A percentile compares a stretch with the other conserved stretches of the same genome.
Evolutionary conservation across 2,797 vertebrate species (phyloP).

Genomic region (Gambusia yucatana): DNA sequence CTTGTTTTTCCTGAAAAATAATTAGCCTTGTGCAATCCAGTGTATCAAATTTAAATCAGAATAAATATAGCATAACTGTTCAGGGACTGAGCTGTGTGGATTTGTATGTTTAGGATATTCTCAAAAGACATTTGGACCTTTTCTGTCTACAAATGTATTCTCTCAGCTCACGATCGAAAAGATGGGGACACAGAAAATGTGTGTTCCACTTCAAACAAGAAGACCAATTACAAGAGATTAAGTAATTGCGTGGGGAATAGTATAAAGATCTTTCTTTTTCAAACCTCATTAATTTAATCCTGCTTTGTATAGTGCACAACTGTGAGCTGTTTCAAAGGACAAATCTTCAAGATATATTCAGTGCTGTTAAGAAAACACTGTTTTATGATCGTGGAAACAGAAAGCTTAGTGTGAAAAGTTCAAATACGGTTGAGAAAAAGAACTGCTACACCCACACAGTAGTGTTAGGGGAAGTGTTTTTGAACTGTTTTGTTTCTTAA

Average conservation of each 20-base stretch:
- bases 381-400: conserved; percentile 18
- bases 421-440: conserved; percentile 20
- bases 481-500: conserved; percentile 37
- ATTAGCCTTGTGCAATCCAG: conserved; percentile 49
- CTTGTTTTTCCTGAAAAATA: conserved; percentile 54
- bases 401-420: conserved; percentile 21
- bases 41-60: conserved; percentile 54
- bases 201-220: conserved; percentile 64
- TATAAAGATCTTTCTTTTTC: conserved; percentile 61
- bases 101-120: conserved; percentile 46
- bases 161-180: conserved; percentile 38
- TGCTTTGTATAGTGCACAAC: conserved; percentile 35
- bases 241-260: conserved; percentile 66
- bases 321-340: conserved; percentile 48
- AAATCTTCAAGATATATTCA: conserved; percentile 49
- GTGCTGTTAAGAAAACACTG: conserved; percentile 37
- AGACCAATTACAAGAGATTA: conserved; percentile 75
- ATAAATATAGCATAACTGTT: conserved; percentile 47
- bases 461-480: conserved; percentile 30
- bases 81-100: conserved; percentile 27
- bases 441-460: conserved; percentile 21
- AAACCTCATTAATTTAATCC: conserved; percentile 64
- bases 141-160: conserved; percentile 56
- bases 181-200: conserved; percentile 36
- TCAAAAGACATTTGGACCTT: conserved; percentile 42